Base-by-base conservation (phyloP, 1,140 invertebrate species). In the Polypedilum pembai region DNA sequence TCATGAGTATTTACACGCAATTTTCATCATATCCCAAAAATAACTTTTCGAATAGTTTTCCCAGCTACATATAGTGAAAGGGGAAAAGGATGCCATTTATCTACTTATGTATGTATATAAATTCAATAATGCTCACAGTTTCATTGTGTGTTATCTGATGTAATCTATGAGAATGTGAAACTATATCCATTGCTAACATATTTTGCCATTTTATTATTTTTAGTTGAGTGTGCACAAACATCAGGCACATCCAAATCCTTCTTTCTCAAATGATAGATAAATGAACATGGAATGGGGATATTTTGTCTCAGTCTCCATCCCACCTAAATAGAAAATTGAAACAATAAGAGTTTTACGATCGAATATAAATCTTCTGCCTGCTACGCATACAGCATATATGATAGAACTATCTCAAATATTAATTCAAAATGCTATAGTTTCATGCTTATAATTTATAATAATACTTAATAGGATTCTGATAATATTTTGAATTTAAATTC, bases 271-370 rank as follows among this genome's bases (percentile, higher is more conserved):
- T 12, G 1, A 56, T 12, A 56, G 45, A 56, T 56, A 56, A n/a
- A n/a, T 8, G 12, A n/a, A n/a, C 15, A n/a, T 15, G 45, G 45
- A 56, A 56, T 15, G 45, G 41, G 8, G 40, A 41, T n/a, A n/a
- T 33, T 33, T 33, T 33, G 24, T 33, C 24, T 33, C 24, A 41
- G 40, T 10, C 5, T 41, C 5, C 5, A 45, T 45, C 8, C 41
- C 8, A 4, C 41, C 2, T n/a, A n/a, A 56, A n/a, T n/a, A n/a
- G 45, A n/a, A n/a, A 56, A 56, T 15, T 56, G 45, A 56, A 56
- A 56, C 45, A 56, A 56, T 56, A 56, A 56, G 45, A 56, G 45
- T 56, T 56, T 56, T 56, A 56, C 45, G 45, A 56, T n/a, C 45
- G 12, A 56, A n/a, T 10, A 56, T 56, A 56, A 56, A 56, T 56